Evolutionary conservation across 2,113 vertebrate genomes (phyloP).

Genomic region (Noctilio leporinus): DNA sequence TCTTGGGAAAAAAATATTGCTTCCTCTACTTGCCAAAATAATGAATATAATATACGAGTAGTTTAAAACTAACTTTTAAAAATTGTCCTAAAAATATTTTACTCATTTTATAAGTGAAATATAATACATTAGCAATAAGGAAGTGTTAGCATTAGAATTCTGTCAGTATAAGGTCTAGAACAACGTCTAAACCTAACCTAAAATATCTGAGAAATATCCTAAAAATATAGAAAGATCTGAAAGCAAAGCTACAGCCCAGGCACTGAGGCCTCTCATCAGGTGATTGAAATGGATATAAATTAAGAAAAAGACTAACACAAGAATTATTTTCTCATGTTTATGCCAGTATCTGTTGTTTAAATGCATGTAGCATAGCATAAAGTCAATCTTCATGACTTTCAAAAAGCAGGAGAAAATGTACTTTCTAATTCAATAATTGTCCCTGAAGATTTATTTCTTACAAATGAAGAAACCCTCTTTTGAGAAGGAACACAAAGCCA

Average conservation of each 20-base stretch:
- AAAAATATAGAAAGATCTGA: neutral
- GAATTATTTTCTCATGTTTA: neutral
- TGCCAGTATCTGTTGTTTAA: neutral
- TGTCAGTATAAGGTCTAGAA: neutral
- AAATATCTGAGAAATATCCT: neutral
- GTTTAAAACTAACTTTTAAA: neutral
- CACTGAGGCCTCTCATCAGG: neutral
- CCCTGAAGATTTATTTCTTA: conserved; percentile 64
- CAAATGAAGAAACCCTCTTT: conserved; percentile 64
- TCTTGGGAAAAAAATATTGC: neutral
- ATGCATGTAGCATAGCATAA: neutral
- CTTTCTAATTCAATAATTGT: conserved; percentile 68
- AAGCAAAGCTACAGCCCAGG: neutral
- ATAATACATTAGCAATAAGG: neutral
- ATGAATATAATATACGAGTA: neutral
- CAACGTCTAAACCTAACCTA: neutral
- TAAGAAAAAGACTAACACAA: neutral
- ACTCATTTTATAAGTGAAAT: neutral
- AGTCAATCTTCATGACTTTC: neutral
- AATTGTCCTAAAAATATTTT: neutral
- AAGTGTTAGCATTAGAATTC: neutral
- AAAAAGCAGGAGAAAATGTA: conserved; percentile 24
- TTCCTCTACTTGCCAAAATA: neutral
- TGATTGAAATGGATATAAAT: neutral
- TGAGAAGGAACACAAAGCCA: neutral